Conservation (phyloP, 2,797 vertebrate genomes). For the Hoplostethus mediterraneus region DNA sequence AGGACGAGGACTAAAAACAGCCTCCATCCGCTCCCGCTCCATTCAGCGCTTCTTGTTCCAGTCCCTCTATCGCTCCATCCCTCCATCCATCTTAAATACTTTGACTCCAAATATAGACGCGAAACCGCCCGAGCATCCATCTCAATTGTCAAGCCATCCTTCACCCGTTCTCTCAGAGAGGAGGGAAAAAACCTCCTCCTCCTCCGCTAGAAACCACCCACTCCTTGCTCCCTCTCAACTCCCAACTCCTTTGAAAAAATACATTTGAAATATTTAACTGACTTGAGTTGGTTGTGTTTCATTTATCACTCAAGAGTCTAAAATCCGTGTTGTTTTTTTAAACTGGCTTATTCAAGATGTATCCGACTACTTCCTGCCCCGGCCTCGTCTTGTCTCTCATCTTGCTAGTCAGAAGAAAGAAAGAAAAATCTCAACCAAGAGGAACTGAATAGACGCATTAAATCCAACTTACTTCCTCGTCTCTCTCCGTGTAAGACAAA, state of each 20-base stretch:
- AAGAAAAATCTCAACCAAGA: constrained; percentile 42
- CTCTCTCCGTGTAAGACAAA: constrained; percentile 70
- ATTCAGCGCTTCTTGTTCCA: constrained; percentile 44
- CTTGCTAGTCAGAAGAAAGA: constrained; percentile 45
- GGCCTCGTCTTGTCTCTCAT: constrained; percentile 24
- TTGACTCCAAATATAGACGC: constrained; percentile 71
- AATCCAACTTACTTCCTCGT: constrained; percentile 57
- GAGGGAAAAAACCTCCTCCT: constrained; percentile 26
- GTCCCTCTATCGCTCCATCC: constrained; percentile 62
- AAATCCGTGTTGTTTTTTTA: constrained; percentile 11
- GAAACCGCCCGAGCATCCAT: constrained; percentile 66
- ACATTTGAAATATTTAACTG: constrained; percentile 38
- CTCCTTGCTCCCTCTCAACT: constrained; percentile 61
- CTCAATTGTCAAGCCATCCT: constrained; percentile 69
- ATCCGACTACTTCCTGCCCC: constrained; percentile 13
- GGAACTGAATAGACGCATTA: constrained; percentile 50
- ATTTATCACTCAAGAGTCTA: not conserved
- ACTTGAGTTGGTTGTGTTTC: not conserved
- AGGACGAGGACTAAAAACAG: constrained; percentile 65
- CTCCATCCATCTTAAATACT: constrained; percentile 68
- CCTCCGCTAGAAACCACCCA: constrained; percentile 56
- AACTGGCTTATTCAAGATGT: constrained; percentile 16
- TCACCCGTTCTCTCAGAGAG: constrained; percentile 38
- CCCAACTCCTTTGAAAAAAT: constrained; percentile 46
- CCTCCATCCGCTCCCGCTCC: constrained; percentile 54